Evolutionary conservation across 2,113 vertebrate genomes (phyloP).

Genomic region (Salvelinus namaycush): DNA sequence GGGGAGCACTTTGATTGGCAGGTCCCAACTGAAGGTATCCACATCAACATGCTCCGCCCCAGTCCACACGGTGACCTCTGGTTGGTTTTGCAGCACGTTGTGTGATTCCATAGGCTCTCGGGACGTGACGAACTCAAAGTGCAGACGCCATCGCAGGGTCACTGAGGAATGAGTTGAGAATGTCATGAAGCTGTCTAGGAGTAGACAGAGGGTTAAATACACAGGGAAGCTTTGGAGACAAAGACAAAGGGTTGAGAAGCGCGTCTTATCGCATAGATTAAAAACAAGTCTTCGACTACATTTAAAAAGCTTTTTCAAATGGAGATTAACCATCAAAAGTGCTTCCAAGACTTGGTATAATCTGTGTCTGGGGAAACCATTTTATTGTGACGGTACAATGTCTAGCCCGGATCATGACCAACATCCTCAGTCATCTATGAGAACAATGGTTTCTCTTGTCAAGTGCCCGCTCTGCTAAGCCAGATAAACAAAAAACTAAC

Average conservation of each 20-base stretch:
- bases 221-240: background rate
- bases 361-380: no score
- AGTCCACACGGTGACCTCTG: conserved; percentile 84
- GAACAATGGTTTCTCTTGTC: no score
- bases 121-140: conserved; percentile 97
- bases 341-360: no score
- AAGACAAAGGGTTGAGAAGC: background rate
- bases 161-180: conserved; percentile 58
- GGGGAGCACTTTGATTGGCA: conserved; percentile 94
- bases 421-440: no score
- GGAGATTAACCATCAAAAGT: no score
- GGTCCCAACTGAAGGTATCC: conserved; percentile 98
- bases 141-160: conserved; percentile 85
- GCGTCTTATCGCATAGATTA: background rate
- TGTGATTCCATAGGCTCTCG: conserved; percentile 79
- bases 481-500: background rate
- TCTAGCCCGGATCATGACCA: no score
- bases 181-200: background rate
- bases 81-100: conserved; percentile 81
- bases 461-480: background rate
- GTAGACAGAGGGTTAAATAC: background rate
- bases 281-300: no score
- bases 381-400: no score
- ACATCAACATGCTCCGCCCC: conserved; percentile 90
- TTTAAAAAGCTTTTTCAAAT: no score